Conservation (phyloP, 2,113 vertebrate species). For the Onychorhynchus coronatus region DNA sequence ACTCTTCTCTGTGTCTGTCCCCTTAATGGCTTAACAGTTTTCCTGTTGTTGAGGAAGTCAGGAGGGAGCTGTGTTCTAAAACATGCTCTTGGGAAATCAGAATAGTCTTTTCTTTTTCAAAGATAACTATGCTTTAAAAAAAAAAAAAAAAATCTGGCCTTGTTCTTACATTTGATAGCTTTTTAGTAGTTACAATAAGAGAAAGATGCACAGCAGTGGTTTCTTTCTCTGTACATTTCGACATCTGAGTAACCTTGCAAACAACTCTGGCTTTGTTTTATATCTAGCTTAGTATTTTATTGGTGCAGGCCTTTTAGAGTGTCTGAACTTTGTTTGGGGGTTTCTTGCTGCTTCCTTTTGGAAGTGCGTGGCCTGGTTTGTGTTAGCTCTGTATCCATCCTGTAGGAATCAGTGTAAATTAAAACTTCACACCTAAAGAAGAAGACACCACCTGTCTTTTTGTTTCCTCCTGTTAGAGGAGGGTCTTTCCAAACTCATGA, state of each 20-base stretch:
- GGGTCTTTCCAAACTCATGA: background rate
- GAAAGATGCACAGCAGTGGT: background rate
- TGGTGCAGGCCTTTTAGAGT: background rate
- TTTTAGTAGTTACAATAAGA: background rate
- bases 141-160: background rate
- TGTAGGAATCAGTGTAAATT: background rate
- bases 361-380: background rate
- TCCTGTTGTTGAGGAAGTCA: slow-evolving; percentile 13
- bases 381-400: background rate
- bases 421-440: background rate
- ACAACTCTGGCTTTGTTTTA: background rate
- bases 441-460: background rate
- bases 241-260: background rate
- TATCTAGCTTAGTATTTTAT: background rate
- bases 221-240: background rate
- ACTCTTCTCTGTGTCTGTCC: background rate
- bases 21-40: background rate
- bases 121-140: background rate
- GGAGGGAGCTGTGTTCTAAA: background rate
- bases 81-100: background rate
- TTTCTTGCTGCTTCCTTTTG: background rate
- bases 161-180: background rate
- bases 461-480: background rate
- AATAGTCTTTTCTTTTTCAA: background rate
- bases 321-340: background rate